phyloP scores from a whole-genome alignment of 2,797 vertebrate genomes.

The Trachurus trachurus region DNA sequence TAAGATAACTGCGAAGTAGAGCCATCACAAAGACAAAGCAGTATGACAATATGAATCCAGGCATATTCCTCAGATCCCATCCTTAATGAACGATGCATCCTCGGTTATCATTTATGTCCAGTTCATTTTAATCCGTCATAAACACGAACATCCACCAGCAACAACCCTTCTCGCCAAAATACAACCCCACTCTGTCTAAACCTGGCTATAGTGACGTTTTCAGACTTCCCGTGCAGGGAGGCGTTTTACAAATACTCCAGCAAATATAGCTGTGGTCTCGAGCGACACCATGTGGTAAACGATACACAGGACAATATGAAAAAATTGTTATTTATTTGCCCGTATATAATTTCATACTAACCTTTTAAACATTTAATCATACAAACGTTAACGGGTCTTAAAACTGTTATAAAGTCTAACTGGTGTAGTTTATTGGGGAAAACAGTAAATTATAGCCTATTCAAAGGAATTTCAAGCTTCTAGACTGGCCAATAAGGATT shows the following conservation, averaged over 20 bases:
- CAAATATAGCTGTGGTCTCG: conserved; percentile 68
- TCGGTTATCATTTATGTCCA: background rate
- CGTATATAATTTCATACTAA: background rate
- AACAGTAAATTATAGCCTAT: background rate
- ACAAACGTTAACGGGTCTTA: no score
- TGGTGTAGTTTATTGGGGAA: no score
- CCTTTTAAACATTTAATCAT: background rate
- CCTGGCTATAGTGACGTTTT: background rate
- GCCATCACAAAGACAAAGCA: conserved; percentile 66
- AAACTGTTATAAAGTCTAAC: background rate
- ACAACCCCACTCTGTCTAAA: conserved; percentile 1
- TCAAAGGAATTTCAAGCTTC: background rate
- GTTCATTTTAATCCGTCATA: background rate
- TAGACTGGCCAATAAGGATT: no score
- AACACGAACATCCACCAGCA: background rate
- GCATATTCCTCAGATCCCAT: conserved; percentile 45
- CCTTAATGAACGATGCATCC: background rate
- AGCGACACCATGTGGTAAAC: conserved; percentile 76
- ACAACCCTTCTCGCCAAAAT: background rate
- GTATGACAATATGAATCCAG: conserved; percentile 42
- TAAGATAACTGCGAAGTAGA: conserved; percentile 81
- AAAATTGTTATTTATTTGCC: background rate
- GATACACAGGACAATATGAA: rapidly evolving
- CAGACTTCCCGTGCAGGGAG: conserved; percentile 40
- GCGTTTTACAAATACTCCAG: conserved; percentile 24